Evolutionary conservation across 2,888 invertebrate genomes (phyloP), one percentile per base, ranked within the genome.

Genomic region (Catocala fraxini): DNA sequence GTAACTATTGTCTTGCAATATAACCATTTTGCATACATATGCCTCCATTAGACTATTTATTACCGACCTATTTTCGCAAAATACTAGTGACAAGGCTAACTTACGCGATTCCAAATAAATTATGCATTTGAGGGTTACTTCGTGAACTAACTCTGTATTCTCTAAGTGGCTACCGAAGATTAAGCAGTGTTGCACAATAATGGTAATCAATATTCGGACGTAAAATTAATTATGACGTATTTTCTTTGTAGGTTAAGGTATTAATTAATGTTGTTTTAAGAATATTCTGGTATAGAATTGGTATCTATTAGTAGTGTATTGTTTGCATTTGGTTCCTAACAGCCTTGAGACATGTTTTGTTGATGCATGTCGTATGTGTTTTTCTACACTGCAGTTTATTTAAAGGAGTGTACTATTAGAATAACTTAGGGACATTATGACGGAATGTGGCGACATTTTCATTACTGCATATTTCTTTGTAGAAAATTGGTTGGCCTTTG

Each of bases 241-340:
- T 53, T 54, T 42, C 25, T 69, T 70, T 68, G 55, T 70, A 55
- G 76, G 73, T 73, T 73, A 73, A 71, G 72, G 75, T 62, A 67
- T 73, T 71, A 61, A 48, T 39, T 39, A 39, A 6, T 39, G 35
- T 39, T 70, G 63, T 66, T 63, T 63, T 60, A 53, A 43, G 33
- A 54, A n/a, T 35, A 51, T 35, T 51, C 10, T 34, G 25, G 9
- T 48, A 11, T 48, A 48, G 10, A 33, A 9, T 48, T 34, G n/a
- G 1, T 47, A 10, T 6, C 35, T 15, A 25, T 46, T 34, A 33
- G 33, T 34, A 35, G 11, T 34, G 6, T 7, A 39, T 5, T 49
- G 35, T 51, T 51, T 13, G 9, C 13, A 5, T 35, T 51, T 12
- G 9, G 9, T 35, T 9, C 51, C 11, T n/a, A 34, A 34, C n/a